Conservation (phyloP, 2,888 invertebrate genomes). For the Latrodectus elegans region DNA sequence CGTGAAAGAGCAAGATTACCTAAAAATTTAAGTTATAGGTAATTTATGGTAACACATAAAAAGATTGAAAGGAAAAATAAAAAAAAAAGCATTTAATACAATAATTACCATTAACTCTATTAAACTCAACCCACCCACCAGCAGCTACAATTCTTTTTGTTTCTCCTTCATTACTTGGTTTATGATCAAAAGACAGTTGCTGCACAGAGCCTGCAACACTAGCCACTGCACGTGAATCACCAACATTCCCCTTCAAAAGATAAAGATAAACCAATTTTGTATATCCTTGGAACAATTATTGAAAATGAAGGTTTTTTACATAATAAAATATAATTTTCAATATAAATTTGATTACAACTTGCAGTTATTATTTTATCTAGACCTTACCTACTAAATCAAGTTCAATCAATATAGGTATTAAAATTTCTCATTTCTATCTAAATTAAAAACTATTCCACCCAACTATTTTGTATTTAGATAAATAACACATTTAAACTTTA, state of each 20-base stretch:
- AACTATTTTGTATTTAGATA: no score
- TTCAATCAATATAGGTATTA: no score
- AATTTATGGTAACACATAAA: background rate
- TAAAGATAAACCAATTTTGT: background rate
- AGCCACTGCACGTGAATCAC: slow-evolving; percentile 96
- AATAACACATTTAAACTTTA: no score
- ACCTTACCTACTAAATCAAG: no score
- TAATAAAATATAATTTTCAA: no score
- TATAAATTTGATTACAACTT: no score
- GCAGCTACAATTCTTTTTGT: slow-evolving; percentile 90
- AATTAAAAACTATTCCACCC: no score
- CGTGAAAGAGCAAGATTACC: slow-evolving; percentile 92
- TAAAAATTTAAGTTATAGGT: slow-evolving; percentile 19
- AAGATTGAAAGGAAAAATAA: background rate
- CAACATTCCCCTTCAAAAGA: slow-evolving; percentile 86
- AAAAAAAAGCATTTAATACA: background rate
- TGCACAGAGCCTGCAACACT: slow-evolving; percentile 87
- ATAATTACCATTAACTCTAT: slow-evolving; percentile 92
- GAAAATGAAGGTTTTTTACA: no score
- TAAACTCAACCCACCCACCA: slow-evolving; percentile 97
- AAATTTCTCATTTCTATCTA: no score
- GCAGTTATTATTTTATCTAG: no score
- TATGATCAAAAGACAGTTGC: slow-evolving; percentile 91
- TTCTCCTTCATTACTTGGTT: slow-evolving; percentile 92
- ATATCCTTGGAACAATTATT: no score